A percentile compares a stretch with the other conserved stretches of the same genome.
These are phyloP conservation scores for Plecotus auritus DNA, from an alignment of 2,113 vertebrate species.

Conservation along the genomic window DNA sequence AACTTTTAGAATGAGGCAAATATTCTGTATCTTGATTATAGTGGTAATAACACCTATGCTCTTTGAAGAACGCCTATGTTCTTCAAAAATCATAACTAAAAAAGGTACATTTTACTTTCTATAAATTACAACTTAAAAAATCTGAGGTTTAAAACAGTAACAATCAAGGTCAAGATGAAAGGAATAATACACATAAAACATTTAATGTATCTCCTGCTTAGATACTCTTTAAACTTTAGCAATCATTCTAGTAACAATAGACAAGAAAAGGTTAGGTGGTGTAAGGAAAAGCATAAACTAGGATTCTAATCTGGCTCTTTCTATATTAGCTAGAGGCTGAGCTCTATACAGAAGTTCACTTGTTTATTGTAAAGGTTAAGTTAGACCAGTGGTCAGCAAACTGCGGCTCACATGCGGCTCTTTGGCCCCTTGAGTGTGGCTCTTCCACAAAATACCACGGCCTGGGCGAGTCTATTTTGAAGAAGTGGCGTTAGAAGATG, in stretches of 20 bases:
- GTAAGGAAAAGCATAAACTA: background rate
- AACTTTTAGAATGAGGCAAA: constrained; percentile 13
- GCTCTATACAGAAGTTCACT: background rate
- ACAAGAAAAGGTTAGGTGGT: background rate
- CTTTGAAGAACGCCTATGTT: background rate
- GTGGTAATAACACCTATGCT: background rate
- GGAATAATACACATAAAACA: background rate
- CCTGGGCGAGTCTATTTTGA: too few relatives aligned
- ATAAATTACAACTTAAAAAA: background rate
- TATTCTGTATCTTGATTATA: background rate
- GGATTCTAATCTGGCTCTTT: background rate
- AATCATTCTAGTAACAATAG: background rate
- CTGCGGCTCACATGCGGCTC: too few relatives aligned
- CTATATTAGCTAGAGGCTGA: background rate
- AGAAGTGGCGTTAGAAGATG: too few relatives aligned
- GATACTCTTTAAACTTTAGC: background rate
- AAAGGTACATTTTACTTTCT: background rate
- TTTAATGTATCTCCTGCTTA: background rate
- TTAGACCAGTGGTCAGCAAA: too few relatives aligned
- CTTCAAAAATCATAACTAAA: constrained; percentile 29
- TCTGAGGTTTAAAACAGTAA: background rate
- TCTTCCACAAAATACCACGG: too few relatives aligned
- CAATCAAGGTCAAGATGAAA: background rate
- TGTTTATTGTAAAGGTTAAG: background rate
- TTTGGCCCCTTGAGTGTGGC: too few relatives aligned